Evolutionary conservation across 2,888 invertebrate genomes (phyloP), one percentile per base, ranked within the genome.

Genomic region (Acleris cristana): DNA sequence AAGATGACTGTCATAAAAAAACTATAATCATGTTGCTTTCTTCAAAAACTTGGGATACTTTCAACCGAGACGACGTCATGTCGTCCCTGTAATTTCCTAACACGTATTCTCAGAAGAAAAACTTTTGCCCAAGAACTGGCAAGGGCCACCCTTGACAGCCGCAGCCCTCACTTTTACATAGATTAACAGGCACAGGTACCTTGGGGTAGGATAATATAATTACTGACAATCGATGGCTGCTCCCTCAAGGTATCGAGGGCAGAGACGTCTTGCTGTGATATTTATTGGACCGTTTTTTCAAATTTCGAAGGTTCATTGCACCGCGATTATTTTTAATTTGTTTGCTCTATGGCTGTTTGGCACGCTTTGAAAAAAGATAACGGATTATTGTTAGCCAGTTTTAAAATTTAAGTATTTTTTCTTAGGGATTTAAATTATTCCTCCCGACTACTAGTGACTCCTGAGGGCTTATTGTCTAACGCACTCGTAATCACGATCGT

Each of bases 201-300:
- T 79, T 78, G 73, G 84, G 89, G 87, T 82, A 78, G 79, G 78
- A 81, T 89, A 89, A 90, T 88, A 84, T 84, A 88, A 90, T 90
- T 89, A 89, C 79, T 73, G 79, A 79, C 87, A 88, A 89, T 89
- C 89, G 88, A 88, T 88, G 87, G 76, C 67, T 70, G 76, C 79
- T 79, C 85, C 84, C 87, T 82, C 74, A 80, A 85, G 78, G 76
- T 73, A 71, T 69, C 61, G 79, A 77, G 71, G 78, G 70, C 60
- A 72, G 69, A 73, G 78, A 74, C 77, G 80, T 77, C 87, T 80
- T 76, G 86, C 87, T 85, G 87, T 73, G 83, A 85, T 85, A 83
- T 87, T 85, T 84, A 86, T 84, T 78, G 78, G 74, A 64, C 74
- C 73, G 74, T 80, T 79, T 76, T 75, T 71, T 18, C 34, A 69